phyloP scores from a whole-genome alignment of 2,797 vertebrate genomes.

The Vireo griseus region DNA sequence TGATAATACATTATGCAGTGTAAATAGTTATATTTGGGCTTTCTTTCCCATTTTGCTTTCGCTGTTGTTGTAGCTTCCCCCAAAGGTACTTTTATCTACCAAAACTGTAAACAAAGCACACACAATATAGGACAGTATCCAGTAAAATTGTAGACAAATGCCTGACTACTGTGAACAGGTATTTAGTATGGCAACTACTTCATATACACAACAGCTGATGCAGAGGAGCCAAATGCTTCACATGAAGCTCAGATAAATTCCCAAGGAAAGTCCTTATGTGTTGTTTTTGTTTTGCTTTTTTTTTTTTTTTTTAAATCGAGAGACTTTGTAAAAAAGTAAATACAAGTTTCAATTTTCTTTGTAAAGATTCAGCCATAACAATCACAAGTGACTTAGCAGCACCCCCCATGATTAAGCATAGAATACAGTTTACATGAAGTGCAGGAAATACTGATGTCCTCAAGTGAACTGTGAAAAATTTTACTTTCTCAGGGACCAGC shows the following conservation, averaged over 20 bases:
- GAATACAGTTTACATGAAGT: background rate
- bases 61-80: background rate
- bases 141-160: fast-evolving
- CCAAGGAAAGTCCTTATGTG: background rate
- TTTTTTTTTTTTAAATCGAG: fast-evolving
- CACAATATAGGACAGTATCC: background rate
- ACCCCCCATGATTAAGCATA: background rate
- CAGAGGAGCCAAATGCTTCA: background rate
- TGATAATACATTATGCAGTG: background rate
- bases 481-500: background rate
- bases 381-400: background rate
- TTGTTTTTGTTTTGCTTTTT: too few relatives aligned
- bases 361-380: background rate
- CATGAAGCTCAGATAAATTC: background rate
- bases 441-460: background rate
- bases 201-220: background rate
- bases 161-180: background rate
- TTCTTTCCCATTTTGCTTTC: background rate
- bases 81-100: background rate
- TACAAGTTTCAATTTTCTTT: background rate
- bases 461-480: background rate
- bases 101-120: background rate
- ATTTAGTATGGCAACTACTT: background rate
- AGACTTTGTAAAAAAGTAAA: background rate
- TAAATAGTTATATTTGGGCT: fast-evolving